phyloP scores from a whole-genome alignment of 2,797 vertebrate genomes.

The Ispidina picta region DNA sequence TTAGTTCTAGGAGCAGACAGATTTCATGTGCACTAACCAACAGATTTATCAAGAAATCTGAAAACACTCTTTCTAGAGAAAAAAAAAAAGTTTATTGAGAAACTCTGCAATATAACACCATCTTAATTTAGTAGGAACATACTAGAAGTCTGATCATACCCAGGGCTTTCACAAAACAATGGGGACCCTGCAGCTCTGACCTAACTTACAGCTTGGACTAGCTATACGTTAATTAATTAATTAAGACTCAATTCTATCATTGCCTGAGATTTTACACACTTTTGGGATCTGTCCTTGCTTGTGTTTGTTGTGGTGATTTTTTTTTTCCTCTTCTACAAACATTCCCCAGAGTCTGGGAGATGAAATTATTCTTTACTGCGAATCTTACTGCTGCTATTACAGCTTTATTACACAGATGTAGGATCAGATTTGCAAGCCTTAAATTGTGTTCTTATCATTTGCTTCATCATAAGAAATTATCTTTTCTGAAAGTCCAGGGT shows the following conservation, averaged over 20 bases:
- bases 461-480: not conserved
- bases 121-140: not conserved
- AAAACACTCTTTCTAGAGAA: not conserved
- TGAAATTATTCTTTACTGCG: not conserved
- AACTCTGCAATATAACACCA: not conserved
- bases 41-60: not conserved
- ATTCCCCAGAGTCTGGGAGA: not conserved
- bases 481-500: not conserved
- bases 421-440: not conserved
- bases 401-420: not conserved
- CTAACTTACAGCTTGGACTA: accelerated
- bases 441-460: not conserved
- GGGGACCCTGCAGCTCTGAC: not conserved
- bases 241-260: not conserved
- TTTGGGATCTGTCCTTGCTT: not conserved
- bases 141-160: not conserved
- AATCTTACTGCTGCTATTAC: not conserved
- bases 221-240: not conserved
- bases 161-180: not conserved
- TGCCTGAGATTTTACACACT: not conserved
- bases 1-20: not conserved
- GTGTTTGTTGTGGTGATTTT: not conserved
- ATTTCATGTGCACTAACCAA: not conserved
- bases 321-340: not conserved
- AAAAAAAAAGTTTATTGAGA: not conserved